Evolutionary conservation across 2,888 invertebrate species (phyloP).

Genomic region (Rhimphoctona megacephalus): DNA sequence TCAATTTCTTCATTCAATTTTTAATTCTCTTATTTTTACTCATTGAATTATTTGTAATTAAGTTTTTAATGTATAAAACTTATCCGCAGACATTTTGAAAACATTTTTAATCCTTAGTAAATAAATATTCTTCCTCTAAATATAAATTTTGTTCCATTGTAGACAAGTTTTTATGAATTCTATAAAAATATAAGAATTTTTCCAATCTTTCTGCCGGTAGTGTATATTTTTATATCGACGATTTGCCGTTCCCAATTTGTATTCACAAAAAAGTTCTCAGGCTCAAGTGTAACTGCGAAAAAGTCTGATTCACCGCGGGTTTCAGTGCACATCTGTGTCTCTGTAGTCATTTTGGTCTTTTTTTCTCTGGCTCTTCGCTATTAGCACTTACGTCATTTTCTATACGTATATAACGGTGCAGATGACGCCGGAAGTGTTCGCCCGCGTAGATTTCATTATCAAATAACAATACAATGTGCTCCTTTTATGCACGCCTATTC

Average conservation of each 20-base stretch:
- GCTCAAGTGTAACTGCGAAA: neutral
- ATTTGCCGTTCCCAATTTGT: neutral
- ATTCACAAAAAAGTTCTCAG: neutral
- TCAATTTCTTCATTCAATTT: neutral
- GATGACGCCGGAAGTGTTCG: neutral
- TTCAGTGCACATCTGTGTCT: constrained; percentile 2
- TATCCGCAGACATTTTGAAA: too few relatives aligned
- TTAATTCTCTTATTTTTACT: neutral
- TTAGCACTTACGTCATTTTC: constrained; percentile 10
- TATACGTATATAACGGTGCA: neutral
- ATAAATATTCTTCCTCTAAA: too few relatives aligned
- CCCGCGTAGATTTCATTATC: constrained; percentile 8
- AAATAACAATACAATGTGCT: neutral
- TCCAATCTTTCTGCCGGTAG: neutral
- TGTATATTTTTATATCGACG: neutral
- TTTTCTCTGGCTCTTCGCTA: neutral
- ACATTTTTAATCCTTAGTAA: too few relatives aligned
- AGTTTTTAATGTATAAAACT: too few relatives aligned
- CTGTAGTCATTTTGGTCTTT: neutral
- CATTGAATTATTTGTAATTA: neutral
- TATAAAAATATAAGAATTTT: neutral
- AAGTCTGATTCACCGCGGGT: constrained; percentile 8
- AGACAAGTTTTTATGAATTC: neutral
- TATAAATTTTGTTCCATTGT: too few relatives aligned
- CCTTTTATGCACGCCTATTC: neutral